These are phyloP conservation scores for Selenia dentaria DNA, from an alignment of 2,888 invertebrate species.

Conservation along the genomic window DNA sequence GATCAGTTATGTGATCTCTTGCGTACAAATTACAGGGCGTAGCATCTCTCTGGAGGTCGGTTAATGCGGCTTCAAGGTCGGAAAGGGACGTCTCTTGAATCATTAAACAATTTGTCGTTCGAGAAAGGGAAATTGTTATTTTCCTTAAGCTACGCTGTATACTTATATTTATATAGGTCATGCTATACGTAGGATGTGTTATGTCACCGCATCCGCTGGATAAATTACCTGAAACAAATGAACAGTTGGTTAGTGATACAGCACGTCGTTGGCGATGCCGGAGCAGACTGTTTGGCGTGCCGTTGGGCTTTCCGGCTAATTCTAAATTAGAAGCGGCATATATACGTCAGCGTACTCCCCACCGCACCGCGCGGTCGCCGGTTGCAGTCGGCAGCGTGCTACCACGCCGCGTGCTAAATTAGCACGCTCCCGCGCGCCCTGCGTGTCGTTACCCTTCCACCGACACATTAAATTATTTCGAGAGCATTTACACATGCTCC, in stretches of 20 bases:
- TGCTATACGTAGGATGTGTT: not conserved
- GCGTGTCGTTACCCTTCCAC: constrained; percentile 45
- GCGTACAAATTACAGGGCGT: constrained; percentile 19
- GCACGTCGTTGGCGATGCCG: constrained; percentile 29
- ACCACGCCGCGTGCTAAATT: constrained; percentile 34
- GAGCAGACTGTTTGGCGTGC: constrained; percentile 63
- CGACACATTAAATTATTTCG: constrained; percentile 60
- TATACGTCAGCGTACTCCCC: constrained; percentile 38
- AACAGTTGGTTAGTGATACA: constrained; percentile 27
- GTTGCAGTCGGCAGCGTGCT: constrained; percentile 9
- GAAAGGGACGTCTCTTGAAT: constrained; percentile 6
- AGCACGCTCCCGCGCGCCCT: constrained; percentile 31
- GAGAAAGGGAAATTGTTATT: not conserved
- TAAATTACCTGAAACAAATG: constrained; percentile 48
- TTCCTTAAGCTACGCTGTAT: not conserved
- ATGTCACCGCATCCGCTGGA: constrained; percentile 27
- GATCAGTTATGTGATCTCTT: constrained; percentile 27
- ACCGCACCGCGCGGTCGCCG: constrained; percentile 23
- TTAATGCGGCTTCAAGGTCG: constrained; percentile 10
- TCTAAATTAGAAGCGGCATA: constrained; percentile 57
- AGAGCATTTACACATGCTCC: constrained; percentile 58
- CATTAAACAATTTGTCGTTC: constrained; percentile 10
- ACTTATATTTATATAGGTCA: not conserved
- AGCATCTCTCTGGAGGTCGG: constrained; percentile 7
- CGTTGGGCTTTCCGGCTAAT: constrained; percentile 48